Evolutionary conservation across 2,888 invertebrate species (phyloP), one percentile per base, ranked within the genome.

Genomic region (Frankliniella fusca): DNA sequence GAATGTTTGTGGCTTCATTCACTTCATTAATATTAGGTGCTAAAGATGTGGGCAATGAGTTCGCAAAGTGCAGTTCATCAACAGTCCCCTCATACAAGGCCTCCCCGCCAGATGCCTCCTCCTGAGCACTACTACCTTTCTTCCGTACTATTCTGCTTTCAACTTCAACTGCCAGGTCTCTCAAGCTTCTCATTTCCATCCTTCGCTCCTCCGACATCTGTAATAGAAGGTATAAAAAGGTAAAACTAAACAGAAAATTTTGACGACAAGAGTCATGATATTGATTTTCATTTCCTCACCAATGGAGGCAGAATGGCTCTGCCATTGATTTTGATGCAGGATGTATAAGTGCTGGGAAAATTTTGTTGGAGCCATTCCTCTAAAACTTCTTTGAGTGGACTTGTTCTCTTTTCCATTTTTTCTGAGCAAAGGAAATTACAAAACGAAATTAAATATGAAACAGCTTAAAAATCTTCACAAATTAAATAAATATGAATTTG

Each of bases 201-300:
- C 83, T 81, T 81, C 82, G 83, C 28, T 83, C 81, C 38, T 83
- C 83, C 27, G 84, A 83, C 81, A 85, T 82, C 85, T 85, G 81
- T 48, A 83, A 82, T 79, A 80, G 10, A 81, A 79, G 48, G 11
- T 38, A 20, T 9, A 12, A 76, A 18, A 15, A 7, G 38, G 81
- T 28, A 83, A 82, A 81, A 80, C 3, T 80, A 79, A 38, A 20
- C 18, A 20, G 11, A 12, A 76, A n/a, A 15, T 15, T 15, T 18
- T 61, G 18, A 76, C 11, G 23, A 70, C 23, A 70, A 23, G 12
- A 76, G 12, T 8, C 0, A 76, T 2, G 10, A 15, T 1, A 9
- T 76, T 27, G 27, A 76, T 76, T 76, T 76, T 3, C 27, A 27
- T 27, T 10, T 12, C 7, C 27, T 27, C 27, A 76, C 70, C 70